Percentiles rank a stretch among this genome's conserved stretches.
Conservation (phyloP, 1,140 invertebrate genomes). For the Bombus polaris region DNA sequence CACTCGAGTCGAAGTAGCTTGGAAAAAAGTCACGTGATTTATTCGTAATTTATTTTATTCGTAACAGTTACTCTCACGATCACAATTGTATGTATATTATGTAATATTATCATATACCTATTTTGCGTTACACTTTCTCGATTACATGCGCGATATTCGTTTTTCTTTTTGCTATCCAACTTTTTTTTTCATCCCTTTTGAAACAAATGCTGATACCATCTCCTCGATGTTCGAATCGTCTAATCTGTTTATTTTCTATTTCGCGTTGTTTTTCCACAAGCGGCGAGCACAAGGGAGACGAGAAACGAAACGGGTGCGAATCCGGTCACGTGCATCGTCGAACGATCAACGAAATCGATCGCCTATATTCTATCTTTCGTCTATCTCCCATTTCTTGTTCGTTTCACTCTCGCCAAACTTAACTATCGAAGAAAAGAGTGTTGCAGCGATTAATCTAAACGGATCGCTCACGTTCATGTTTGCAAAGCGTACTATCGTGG, state of each 20-base stretch:
- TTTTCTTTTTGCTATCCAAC: constrained; percentile 11
- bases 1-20: constrained; percentile 48
- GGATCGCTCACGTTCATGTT: neutral
- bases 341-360: constrained; percentile 17
- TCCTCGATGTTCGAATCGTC: neutral
- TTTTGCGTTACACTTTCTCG: constrained; percentile 68
- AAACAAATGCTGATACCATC: neutral
- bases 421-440: constrained; percentile 2
- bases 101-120: constrained; percentile 67
- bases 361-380: neutral
- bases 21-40: constrained; percentile 72
- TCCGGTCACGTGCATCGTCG: constrained; percentile 34
- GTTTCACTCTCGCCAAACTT: neutral
- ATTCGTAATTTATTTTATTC: constrained; percentile 73
- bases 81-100: constrained; percentile 74
- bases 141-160: constrained; percentile 68
- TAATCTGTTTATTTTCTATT: neutral
- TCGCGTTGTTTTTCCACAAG: constrained; percentile 11
- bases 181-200: neutral
- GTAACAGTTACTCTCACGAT: constrained; percentile 76
- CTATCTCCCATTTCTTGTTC: neutral
- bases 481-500: neutral
- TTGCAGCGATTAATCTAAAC: neutral
- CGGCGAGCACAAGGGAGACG: constrained; percentile 39
- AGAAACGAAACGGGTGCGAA: constrained; percentile 46